These are phyloP conservation scores for Cephus pulcher DNA, from an alignment of 2,888 invertebrate species.

Conservation along the genomic window DNA sequence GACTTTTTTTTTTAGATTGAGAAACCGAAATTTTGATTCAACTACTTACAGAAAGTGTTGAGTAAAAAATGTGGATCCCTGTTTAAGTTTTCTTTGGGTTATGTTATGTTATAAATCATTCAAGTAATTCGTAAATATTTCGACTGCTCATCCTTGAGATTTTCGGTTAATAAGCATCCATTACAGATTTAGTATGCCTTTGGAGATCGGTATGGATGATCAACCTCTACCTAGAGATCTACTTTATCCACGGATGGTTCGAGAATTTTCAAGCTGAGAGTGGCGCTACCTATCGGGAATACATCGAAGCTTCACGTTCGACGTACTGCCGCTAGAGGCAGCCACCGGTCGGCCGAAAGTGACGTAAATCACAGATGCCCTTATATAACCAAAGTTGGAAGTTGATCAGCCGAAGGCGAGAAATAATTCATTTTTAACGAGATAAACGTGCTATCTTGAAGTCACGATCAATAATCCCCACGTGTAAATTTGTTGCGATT, in stretches of 20 bases:
- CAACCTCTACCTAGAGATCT: slow-evolving; percentile 20
- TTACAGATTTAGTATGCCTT: background rate
- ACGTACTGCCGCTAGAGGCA: background rate
- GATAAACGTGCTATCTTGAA: background rate
- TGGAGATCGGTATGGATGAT: background rate
- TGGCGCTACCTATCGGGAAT: slow-evolving; percentile 28
- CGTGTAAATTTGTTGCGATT: background rate
- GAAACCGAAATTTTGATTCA: background rate
- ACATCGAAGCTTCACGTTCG: slow-evolving; percentile 12
- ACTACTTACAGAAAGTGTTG: background rate
- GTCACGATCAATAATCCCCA: background rate
- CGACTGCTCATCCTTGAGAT: background rate
- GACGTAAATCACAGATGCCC: background rate
- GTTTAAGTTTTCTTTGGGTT: background rate
- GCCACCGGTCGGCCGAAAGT: background rate
- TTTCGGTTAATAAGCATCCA: background rate
- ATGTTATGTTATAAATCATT: background rate
- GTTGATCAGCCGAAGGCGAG: background rate
- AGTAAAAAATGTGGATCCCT: background rate
- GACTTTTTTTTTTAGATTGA: background rate
- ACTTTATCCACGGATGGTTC: slow-evolving; percentile 34
- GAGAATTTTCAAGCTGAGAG: slow-evolving; percentile 11
- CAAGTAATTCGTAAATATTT: background rate
- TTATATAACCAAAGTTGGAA: background rate
- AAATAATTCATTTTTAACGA: slow-evolving; percentile 1